Evolutionary conservation across 2,113 vertebrate species (phyloP), one percentile per base, ranked within the genome.

Genomic region (Chamaetylas fuelleborni): DNA sequence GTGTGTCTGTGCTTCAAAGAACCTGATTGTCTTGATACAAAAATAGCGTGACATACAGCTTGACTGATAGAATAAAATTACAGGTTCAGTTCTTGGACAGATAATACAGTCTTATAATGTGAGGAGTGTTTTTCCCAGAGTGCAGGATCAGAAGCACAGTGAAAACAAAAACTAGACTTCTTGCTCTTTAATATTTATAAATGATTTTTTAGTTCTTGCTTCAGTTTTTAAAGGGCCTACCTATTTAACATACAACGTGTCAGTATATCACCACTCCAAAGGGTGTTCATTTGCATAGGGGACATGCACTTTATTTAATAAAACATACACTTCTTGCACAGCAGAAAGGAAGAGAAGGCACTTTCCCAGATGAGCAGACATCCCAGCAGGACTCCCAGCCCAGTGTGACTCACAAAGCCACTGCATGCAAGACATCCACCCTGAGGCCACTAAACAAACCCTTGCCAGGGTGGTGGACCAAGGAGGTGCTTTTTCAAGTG

Each of bases 1-100:
- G 92, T 88, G 69, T 93, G 94, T 90, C 92, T 95, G 64, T 86
- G 47, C 90, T 92, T 95, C 88, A 93, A 67, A 94, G 92, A 95
- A 84, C 85, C 64, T 94, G 79, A 93, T 95, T 94, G 85, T 95
- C 95, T 94, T 88, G 51, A 36, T 74, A 90, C 71, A 88, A 94
- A 96, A 96, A 95, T 78, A 94, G 88, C 92, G 8, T 96, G 95
- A 94, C 96, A 94, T 88, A 6, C 58, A 94, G 67, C n/a, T 90
- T 96, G 93, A 96, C 60, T 96, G 94, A 93, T 81, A 70, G 94
- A 90, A 93, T 62, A 48, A 95, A 96, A 96, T 94, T 86, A 81
- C 8, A 81, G 88, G 92, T 92, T 97, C 88, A 74, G 88, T 86
- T 95, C 79, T 95, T 90, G 94, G 90, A 64, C 93, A 71, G 93